Evolutionary conservation across 2,888 invertebrate species (phyloP).

Genomic region (Cephalotes varians): DNA sequence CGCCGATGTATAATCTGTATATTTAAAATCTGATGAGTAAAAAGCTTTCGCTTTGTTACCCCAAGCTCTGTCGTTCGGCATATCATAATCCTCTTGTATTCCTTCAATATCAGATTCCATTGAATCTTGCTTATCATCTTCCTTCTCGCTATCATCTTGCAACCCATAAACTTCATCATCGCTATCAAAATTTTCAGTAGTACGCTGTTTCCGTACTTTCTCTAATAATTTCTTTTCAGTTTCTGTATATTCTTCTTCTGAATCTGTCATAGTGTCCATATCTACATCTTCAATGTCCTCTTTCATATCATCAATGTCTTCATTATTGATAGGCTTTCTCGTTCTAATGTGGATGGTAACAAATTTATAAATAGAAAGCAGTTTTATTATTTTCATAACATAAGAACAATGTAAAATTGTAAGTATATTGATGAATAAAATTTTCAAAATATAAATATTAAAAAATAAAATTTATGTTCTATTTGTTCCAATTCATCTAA

Average conservation of each 20-base stretch:
- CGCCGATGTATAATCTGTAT: constrained; percentile 91
- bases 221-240: constrained; percentile 89
- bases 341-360: neutral
- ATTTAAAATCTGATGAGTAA: constrained; percentile 96
- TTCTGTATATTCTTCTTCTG: constrained; percentile 91
- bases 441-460: neutral
- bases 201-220: constrained; percentile 87
- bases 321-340: neutral
- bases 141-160: constrained; percentile 83
- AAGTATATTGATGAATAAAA: neutral
- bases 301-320: neutral
- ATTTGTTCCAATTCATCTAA: neutral
- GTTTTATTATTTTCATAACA: neutral
- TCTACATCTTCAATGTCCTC: constrained; percentile 83
- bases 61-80: constrained; percentile 95
- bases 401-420: neutral
- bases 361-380: constrained; percentile 5
- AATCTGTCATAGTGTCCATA: constrained; percentile 90
- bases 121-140: constrained; percentile 74
- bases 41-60: constrained; percentile 92
- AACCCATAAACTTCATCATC: constrained; percentile 89
- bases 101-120: constrained; percentile 91
- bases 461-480: neutral
- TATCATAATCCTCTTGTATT: constrained; percentile 88
- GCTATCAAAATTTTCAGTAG: constrained; percentile 87